phyloP scores from a whole-genome alignment of 53 echinoderm and acorn worm genomes.

The Astropecten irregularis region DNA sequence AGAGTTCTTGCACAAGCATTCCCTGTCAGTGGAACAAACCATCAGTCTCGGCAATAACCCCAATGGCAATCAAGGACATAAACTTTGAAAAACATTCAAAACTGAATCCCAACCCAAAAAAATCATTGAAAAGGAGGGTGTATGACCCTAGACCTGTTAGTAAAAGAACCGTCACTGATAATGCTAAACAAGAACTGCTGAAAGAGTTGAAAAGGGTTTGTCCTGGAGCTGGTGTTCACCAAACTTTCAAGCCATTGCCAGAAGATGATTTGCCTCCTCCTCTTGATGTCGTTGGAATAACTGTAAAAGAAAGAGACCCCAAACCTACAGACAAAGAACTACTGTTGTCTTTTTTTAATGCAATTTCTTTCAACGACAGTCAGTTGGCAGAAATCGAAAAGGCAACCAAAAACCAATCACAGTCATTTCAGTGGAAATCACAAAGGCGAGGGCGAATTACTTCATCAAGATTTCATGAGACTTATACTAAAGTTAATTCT shows the following conservation, averaged over 20 bases:
- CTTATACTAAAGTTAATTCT: constrained; percentile 11
- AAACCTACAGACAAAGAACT: neutral
- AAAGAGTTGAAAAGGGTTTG: neutral
- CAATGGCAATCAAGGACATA: constrained; percentile 8
- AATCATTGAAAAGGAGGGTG: neutral
- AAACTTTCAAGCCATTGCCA: constrained; percentile 6
- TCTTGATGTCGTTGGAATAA: neutral
- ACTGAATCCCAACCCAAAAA: neutral
- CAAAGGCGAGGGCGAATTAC: constrained; percentile 15
- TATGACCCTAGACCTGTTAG: constrained; percentile 8
- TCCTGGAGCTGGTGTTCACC: neutral
- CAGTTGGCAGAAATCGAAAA: constrained; percentile 3
- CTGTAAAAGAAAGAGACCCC: neutral
- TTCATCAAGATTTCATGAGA: constrained; percentile 13
- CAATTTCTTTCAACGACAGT: neutral
- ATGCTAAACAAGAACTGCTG: neutral
- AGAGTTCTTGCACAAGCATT: neutral
- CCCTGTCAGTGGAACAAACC: constrained; percentile 15
- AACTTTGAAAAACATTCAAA: constrained; percentile 13
- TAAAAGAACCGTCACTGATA: constrained; percentile 1
- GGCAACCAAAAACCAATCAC: constrained; percentile 4
- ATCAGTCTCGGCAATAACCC: neutral
- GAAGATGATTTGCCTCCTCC: constrained; percentile 18
- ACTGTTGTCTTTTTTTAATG: neutral
- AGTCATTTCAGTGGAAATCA: constrained; percentile 7